Percentiles rank a stretch among this genome's conserved stretches.
Conservation (phyloP, 2,113 vertebrate species). For the Macrotis lagotis region DNA sequence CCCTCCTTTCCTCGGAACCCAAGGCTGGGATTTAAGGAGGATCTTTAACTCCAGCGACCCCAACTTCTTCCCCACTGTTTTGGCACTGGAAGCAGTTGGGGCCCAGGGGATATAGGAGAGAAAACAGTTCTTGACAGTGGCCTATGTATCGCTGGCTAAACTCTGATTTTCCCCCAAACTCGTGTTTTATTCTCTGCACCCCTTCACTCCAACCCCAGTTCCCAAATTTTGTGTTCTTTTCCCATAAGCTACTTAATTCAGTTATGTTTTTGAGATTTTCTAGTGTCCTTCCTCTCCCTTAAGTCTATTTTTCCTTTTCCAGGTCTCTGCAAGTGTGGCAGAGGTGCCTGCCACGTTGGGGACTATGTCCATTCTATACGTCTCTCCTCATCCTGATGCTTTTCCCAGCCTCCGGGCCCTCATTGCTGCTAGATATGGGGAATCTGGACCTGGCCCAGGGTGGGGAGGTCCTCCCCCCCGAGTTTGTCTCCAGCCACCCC, state of each 20-base stretch:
- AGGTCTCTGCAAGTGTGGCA: background rate
- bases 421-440: conserved; percentile 86
- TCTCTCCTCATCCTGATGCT: conserved; percentile 89
- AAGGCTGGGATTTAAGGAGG: background rate
- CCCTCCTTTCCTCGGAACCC: background rate
- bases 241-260: too few species aligned
- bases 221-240: background rate
- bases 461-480: conserved; percentile 73
- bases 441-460: conserved; percentile 60
- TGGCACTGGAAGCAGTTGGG: background rate
- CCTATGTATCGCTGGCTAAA: background rate
- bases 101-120: background rate
- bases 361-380: conserved; percentile 89
- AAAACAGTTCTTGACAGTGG: background rate
- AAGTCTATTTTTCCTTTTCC: background rate
- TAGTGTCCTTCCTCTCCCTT: background rate
- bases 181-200: background rate
- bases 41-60: background rate
- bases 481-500: conserved; percentile 69
- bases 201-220: rapidly evolving
- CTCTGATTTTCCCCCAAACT: background rate
- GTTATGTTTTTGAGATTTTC: background rate
- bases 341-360: background rate
- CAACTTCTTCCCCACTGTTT: background rate
- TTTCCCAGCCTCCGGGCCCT: conserved; percentile 89